These are phyloP conservation scores for Ochropacha duplaris DNA, from an alignment of 2,888 invertebrate genomes.

Conservation along the genomic window DNA sequence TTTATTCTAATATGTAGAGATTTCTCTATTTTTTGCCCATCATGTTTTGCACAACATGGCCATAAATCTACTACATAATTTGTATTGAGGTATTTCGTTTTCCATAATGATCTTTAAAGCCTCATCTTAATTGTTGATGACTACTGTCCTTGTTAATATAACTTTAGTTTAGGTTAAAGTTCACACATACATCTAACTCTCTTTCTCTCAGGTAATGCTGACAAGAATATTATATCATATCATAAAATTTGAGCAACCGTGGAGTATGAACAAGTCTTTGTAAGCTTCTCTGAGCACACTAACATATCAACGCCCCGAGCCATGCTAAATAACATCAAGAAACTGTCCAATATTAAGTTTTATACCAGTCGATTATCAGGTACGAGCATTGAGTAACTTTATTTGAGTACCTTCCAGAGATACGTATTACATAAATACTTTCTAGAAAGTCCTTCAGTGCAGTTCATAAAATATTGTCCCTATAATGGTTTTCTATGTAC, in stretches of 20 bases:
- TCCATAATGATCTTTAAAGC: neutral
- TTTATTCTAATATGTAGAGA: neutral
- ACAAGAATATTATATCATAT: neutral
- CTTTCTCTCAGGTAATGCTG: neutral
- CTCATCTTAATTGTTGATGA: neutral
- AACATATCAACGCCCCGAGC: slow-evolving; percentile 47
- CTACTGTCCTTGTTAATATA: no score
- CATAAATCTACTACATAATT: neutral
- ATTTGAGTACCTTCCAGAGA: no score
- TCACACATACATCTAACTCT: neutral
- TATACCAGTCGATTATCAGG: neutral
- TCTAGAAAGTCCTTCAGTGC: no score
- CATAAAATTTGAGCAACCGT: slow-evolving; percentile 41
- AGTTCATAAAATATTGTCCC: no score
- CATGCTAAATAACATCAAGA: slow-evolving; percentile 15
- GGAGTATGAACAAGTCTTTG: slow-evolving; percentile 8
- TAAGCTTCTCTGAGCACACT: slow-evolving; percentile 25
- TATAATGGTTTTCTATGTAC: no score
- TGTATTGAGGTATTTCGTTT: neutral
- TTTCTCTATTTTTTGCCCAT: neutral
- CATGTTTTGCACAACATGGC: neutral
- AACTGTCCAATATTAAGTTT: neutral
- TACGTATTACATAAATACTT: no score
- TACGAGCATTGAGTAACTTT: no score
- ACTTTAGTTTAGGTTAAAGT: no score